phyloP scores from a whole-genome alignment of 1,140 invertebrate genomes.

The Ridgeia piscesae region DNA sequence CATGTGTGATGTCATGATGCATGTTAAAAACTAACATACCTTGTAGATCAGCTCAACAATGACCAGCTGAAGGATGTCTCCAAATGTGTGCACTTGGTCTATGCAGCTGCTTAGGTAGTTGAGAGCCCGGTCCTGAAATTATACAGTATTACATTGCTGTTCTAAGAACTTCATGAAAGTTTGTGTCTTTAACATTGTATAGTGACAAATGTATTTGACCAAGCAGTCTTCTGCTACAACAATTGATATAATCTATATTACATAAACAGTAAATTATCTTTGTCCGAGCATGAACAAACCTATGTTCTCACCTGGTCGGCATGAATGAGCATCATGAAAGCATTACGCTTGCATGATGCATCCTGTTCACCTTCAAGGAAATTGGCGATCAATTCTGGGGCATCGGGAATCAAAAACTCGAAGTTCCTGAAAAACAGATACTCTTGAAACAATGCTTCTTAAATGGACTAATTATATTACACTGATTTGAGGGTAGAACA shows the following conservation, averaged over 20 bases:
- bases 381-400: constrained; percentile 91
- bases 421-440: constrained; percentile 75
- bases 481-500: too few relatives aligned
- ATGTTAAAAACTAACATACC: constrained; percentile 62
- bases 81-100: constrained; percentile 83
- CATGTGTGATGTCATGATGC: too few relatives aligned
- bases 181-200: too few relatives aligned
- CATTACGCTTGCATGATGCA: constrained; percentile 98
- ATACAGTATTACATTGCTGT: background rate
- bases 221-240: too few relatives aligned
- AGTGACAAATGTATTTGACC: too few relatives aligned
- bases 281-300: background rate
- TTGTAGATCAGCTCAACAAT: constrained; percentile 99
- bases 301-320: constrained; percentile 70
- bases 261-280: too few relatives aligned
- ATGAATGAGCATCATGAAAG: constrained; percentile 98
- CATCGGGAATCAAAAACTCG: constrained; percentile 97
- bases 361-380: constrained; percentile 97
- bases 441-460: background rate
- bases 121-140: constrained; percentile 79
- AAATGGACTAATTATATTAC: background rate
- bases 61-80: constrained; percentile 96
- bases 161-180: too few relatives aligned
- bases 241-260: too few relatives aligned
- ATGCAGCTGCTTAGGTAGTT: constrained; percentile 91